Conservation (phyloP, 2,888 invertebrate species). For the Cataglyphis livida region DNA sequence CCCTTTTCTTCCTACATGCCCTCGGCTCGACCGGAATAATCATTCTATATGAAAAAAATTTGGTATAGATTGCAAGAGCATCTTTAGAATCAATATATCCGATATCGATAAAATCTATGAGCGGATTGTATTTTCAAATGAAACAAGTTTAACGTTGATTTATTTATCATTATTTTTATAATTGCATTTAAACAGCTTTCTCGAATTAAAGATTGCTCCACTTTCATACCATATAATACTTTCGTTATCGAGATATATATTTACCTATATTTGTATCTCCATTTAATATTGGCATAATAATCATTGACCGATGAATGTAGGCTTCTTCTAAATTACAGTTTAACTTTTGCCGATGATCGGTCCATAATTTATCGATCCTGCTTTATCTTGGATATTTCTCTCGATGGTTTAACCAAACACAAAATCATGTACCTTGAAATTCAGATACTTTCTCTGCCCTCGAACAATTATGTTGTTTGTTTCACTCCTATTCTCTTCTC, state of each 20-base stretch:
- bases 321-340: background rate
- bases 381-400: conserved; percentile 1
- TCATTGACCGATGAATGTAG: background rate
- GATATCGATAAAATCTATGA: background rate
- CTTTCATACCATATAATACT: background rate
- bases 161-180: background rate
- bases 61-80: conserved; percentile 28
- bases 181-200: background rate
- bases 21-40: conserved; percentile 60
- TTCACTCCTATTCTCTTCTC: conserved; percentile 62
- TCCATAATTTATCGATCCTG: background rate
- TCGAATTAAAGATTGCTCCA: background rate
- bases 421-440: conserved; percentile 55
- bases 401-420: background rate
- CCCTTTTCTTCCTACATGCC: conserved; percentile 47
- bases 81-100: conserved; percentile 25
- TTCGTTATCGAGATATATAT: background rate
- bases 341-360: background rate
- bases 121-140: background rate
- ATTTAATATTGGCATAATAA: background rate
- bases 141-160: background rate
- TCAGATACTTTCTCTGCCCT: conserved; percentile 72
- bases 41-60: conserved; percentile 64
- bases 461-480: conserved; percentile 69
- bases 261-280: background rate